A percentile compares a stretch with the other conserved stretches of the same genome.
These are phyloP conservation scores for Phania funesta DNA, from an alignment of 2,888 invertebrate genomes.

Conservation along the genomic window DNA sequence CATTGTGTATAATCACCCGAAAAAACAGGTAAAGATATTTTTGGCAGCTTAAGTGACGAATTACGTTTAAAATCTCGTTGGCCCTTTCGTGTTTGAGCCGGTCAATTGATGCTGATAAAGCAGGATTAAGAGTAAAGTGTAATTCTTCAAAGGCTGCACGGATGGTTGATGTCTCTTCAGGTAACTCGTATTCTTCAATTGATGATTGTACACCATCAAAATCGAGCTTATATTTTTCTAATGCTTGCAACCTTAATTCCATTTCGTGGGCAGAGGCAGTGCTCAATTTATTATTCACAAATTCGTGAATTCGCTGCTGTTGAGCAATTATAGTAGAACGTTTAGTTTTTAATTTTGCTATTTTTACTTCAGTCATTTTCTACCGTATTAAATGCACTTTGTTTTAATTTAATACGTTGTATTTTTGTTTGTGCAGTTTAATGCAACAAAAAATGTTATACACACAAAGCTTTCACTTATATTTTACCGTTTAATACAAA, in stretches of 20 bases:
- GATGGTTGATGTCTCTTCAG: neutral
- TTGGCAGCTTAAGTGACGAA: constrained; percentile 5
- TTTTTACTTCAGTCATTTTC: constrained; percentile 38
- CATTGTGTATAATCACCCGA: constrained; percentile 38
- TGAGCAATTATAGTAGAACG: constrained; percentile 25
- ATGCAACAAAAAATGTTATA: too few relatives aligned
- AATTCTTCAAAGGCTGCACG: neutral
- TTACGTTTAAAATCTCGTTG: neutral
- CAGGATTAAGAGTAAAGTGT: neutral
- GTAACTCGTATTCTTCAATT: neutral
- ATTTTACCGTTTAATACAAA: too few relatives aligned
- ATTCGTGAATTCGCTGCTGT: constrained; percentile 27
- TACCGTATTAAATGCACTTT: too few relatives aligned
- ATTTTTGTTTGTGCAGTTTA: too few relatives aligned
- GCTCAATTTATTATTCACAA: constrained; percentile 1
- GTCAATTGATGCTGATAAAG: neutral
- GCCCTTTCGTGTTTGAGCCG: too few relatives aligned
- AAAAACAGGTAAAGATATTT: constrained; percentile 15
- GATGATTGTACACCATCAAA: constrained; percentile 13
- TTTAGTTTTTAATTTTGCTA: constrained; percentile 26
- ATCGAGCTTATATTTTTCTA: constrained; percentile 19
- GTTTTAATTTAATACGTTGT: too few relatives aligned
- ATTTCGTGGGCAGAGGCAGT: constrained; percentile 20
- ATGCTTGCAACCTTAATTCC: constrained; percentile 4
- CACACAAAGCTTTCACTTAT: too few relatives aligned